Base-by-base conservation (phyloP, 2,113 vertebrate genomes). In the Erpornis zantholeuca region DNA sequence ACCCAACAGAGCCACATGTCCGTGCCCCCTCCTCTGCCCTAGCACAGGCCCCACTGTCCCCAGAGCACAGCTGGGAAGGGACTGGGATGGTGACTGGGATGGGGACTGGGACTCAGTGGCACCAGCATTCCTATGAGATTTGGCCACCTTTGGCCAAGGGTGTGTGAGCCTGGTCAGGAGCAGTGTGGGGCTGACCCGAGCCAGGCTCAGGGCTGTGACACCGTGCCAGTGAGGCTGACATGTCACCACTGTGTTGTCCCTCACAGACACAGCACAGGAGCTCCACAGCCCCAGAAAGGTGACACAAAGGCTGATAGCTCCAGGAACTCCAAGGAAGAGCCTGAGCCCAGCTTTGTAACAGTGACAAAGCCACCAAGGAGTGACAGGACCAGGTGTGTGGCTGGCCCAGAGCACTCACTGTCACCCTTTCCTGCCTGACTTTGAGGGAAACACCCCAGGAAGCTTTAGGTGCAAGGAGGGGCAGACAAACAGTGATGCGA, bases 121-220 rank as follows among this genome's bases (percentile, higher is more conserved):
- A 88, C 11, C 38, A 35, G 38, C 4, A 4, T 9, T 78, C 82
- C 61, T 59, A 6, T 7, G 25, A 35, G 22, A 28, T 82, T 65
- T 63, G 75, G n/a, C 44, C 47, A 23, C 15, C 33, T 66, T 44
- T 69, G n/a, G 44, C 71, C 47, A 56, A n/a, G n/a, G 24, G 10
- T 19, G 24, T 31, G 28, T 2, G 7, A 83, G 18, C 24, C n/a
- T 3, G 1, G 35, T 29, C 0, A 0, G 52, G 27, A 77, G 31
- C 0, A 0, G 65, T 3, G 15, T 24, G 20, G 49, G 50, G 49
- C 44, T 72, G 71, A 75, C 11, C 52, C 3, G 4, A 82, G 57
- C 24, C 15, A 6, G 50, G 44, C 45, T 72, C 69, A 61, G 50
- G 33, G 44, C 52, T 53, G 60, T 61, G 85, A 69, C 50, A 59